A percentile compares a stretch with the other conserved stretches of the same genome.
These are phyloP conservation scores for Cantharis rufa DNA, from an alignment of 2,888 invertebrate genomes.

Conservation along the genomic window DNA sequence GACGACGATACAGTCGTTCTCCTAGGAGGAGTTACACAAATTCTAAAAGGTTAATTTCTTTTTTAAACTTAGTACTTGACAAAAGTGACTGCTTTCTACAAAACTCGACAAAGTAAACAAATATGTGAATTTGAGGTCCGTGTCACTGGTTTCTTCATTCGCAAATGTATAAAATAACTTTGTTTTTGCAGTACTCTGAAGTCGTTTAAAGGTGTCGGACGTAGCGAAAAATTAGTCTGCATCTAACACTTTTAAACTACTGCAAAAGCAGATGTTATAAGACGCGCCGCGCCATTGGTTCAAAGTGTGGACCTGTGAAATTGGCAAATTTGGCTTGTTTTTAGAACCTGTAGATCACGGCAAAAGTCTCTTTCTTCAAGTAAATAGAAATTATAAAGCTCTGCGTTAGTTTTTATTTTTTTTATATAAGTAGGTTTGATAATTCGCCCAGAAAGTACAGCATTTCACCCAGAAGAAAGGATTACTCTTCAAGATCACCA, in stretches of 20 bases:
- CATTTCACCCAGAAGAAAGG: conserved; percentile 13
- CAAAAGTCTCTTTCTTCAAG: background rate
- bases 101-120: background rate
- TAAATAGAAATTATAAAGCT: background rate
- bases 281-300: too few relatives aligned
- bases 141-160: background rate
- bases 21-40: conserved; percentile 26
- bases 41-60: background rate
- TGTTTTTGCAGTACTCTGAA: too few relatives aligned
- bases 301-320: background rate
- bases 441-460: conserved; percentile 1
- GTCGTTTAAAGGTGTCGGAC: too few relatives aligned
- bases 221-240: too few relatives aligned
- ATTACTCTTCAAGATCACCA: background rate
- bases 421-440: background rate
- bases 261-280: too few relatives aligned
- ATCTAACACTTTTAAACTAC: too few relatives aligned
- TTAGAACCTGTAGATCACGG: background rate
- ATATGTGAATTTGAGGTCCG: background rate
- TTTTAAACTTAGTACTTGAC: background rate
- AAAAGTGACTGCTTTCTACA: background rate
- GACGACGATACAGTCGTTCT: conserved; percentile 29
- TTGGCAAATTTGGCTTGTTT: background rate
- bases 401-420: background rate
- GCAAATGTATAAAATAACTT: background rate